phyloP scores from a whole-genome alignment of 2,797 vertebrate genomes.

The Buphagus erythrorhynchus region DNA sequence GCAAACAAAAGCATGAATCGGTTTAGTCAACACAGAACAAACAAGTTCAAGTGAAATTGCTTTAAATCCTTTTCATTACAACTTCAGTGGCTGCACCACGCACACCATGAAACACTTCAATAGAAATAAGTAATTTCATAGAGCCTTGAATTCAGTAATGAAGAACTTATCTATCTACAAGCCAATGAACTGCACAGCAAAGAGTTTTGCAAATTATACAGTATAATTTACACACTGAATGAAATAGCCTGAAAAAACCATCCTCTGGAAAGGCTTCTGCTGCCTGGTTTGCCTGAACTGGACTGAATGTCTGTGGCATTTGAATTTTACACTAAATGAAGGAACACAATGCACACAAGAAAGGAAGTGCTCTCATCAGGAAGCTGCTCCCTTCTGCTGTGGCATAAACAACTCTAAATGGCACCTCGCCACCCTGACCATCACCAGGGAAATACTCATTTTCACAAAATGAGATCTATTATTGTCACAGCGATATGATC shows the following conservation, averaged over 20 bases:
- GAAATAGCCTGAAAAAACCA: neutral
- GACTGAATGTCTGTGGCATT: neutral
- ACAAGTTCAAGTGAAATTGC: conserved; percentile 5
- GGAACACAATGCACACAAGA: neutral
- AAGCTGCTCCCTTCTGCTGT: neutral
- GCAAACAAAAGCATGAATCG: neutral
- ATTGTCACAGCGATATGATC: neutral
- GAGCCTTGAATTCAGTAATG: neutral
- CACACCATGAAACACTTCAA: conserved; percentile 9
- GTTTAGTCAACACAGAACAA: conserved; percentile 20
- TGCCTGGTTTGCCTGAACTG: neutral
- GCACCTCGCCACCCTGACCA: neutral
- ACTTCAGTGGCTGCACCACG: neutral
- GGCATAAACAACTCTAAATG: neutral
- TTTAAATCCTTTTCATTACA: conserved; percentile 17
- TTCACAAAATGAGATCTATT: neutral
- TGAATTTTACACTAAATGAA: neutral
- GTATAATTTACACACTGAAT: neutral
- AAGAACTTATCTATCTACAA: conserved; percentile 34
- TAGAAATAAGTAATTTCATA: neutral
- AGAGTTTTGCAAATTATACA: neutral
- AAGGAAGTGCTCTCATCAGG: conserved; percentile 22
- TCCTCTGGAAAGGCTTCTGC: neutral
- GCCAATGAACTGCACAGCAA: neutral
- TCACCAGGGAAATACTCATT: neutral